phyloP scores from a whole-genome alignment of 2,888 invertebrate genomes.

The Eupithecia inturbata region DNA sequence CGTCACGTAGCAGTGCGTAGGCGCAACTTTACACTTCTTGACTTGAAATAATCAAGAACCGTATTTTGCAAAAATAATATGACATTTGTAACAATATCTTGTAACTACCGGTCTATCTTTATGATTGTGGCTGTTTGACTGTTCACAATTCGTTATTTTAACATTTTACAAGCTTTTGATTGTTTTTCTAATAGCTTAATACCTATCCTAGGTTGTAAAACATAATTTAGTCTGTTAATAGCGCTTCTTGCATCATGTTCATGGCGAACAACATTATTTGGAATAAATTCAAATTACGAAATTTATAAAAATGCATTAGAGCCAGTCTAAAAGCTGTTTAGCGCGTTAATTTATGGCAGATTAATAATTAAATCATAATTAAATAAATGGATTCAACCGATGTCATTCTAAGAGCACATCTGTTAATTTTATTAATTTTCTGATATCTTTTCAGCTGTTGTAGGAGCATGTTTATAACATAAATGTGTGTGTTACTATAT shows the following conservation, averaged over 20 bases:
- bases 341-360: background rate
- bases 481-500: background rate
- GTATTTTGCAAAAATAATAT: background rate
- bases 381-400: background rate
- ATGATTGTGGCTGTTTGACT: background rate
- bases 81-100: background rate
- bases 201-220: background rate
- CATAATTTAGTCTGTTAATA: background rate
- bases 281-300: background rate
- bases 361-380: background rate
- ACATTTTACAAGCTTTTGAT: background rate
- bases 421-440: background rate
- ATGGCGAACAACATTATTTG: background rate
- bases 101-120: background rate
- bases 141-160: background rate
- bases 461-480: background rate
- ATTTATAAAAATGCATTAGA: background rate
- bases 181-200: background rate
- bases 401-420: background rate
- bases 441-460: background rate
- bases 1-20: background rate
- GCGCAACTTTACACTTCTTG: background rate
- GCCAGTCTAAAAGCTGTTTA: background rate
- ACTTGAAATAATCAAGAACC: background rate
- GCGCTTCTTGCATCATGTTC: background rate